These are phyloP conservation scores for Rhopalosiphum padi DNA, from an alignment of 1,140 invertebrate species.

Conservation along the genomic window DNA sequence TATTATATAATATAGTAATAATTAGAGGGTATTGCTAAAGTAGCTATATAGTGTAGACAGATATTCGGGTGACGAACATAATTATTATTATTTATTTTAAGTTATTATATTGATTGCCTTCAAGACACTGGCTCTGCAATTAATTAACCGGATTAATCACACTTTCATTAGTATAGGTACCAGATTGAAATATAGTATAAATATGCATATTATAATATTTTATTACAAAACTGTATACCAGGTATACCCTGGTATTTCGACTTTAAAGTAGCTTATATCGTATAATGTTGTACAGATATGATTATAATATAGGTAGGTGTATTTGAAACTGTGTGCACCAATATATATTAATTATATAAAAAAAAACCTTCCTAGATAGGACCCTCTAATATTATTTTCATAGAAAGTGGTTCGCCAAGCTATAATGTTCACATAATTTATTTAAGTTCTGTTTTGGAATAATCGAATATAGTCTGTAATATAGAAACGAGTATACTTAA, in stretches of 20 bases:
- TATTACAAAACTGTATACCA: not conserved
- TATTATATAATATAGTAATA: not conserved
- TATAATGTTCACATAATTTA: too few species aligned
- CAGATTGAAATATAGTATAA: not conserved
- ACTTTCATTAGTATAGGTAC: not conserved
- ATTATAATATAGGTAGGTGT: not conserved
- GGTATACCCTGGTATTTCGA: too few species aligned
- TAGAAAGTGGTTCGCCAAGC: too few species aligned
- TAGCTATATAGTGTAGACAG: not conserved
- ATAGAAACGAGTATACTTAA: too few species aligned
- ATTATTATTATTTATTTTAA: not conserved
- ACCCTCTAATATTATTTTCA: too few species aligned
- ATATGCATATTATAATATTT: not conserved
- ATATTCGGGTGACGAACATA: not conserved
- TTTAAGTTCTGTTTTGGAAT: too few species aligned
- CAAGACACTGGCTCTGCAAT: not conserved
- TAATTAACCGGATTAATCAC: not conserved
- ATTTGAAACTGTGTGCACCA: too few species aligned
- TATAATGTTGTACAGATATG: not conserved
- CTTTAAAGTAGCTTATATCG: not conserved
- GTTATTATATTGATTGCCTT: not conserved
- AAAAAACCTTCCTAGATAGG: too few species aligned
- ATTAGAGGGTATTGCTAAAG: too few species aligned
- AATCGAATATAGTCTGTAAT: too few species aligned
- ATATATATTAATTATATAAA: too few species aligned